phyloP scores from a whole-genome alignment of 2,797 vertebrate species.

The Sciaenops ocellatus region DNA sequence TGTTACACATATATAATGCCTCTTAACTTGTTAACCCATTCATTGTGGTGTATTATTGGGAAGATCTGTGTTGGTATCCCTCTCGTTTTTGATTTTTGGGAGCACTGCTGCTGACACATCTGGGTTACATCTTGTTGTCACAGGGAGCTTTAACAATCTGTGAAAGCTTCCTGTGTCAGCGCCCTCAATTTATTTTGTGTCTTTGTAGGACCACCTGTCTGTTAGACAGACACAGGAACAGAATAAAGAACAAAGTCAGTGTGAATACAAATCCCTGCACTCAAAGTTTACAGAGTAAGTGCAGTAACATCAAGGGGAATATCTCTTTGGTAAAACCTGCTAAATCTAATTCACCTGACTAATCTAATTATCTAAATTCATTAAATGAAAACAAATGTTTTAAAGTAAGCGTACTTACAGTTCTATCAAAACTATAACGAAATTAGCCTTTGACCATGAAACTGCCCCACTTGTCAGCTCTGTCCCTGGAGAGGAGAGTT shows the following conservation, averaged over 20 bases:
- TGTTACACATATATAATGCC: neutral
- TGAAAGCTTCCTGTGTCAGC: neutral
- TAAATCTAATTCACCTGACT: neutral
- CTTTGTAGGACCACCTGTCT: neutral
- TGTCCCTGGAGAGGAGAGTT: conserved; percentile 52
- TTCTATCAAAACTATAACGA: neutral
- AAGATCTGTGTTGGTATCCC: neutral
- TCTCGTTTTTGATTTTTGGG: neutral
- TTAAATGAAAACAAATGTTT: neutral
- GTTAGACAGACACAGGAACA: neutral
- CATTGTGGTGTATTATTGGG: neutral
- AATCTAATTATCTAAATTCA: neutral
- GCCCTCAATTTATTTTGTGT: neutral
- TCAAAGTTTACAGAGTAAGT: neutral
- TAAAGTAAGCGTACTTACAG: neutral
- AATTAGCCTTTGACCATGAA: neutral
- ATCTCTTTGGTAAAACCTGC: neutral
- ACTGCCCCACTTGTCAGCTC: conserved; percentile 46
- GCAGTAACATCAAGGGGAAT: neutral
- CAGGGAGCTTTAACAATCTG: neutral
- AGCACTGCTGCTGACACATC: neutral
- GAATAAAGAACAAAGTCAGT: neutral
- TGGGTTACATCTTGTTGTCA: conserved; percentile 1
- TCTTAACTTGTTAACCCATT: neutral
- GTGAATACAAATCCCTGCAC: neutral